Percentiles rank a stretch among this genome's conserved stretches.
Conservation (phyloP, 2,113 vertebrate genomes). For the Meles meles region DNA sequence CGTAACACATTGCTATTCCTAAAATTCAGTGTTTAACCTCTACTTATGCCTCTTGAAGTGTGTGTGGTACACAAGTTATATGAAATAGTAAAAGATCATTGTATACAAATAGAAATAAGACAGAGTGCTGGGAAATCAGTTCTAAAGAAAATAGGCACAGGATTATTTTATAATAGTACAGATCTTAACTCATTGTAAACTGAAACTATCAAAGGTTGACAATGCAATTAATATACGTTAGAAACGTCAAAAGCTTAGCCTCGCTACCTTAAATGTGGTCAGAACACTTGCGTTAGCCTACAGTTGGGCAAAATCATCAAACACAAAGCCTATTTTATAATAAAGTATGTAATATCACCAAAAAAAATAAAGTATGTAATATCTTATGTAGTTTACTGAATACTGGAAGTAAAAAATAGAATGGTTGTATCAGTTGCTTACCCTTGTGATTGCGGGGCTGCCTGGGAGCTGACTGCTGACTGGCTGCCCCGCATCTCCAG, state of each 20-base stretch:
- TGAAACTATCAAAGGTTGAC: background rate
- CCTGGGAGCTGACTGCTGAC: background rate
- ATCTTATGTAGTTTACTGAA: background rate
- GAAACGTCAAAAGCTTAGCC: background rate
- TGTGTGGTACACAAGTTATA: background rate
- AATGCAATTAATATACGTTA: background rate
- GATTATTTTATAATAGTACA: background rate
- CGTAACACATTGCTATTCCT: background rate
- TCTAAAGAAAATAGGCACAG: background rate
- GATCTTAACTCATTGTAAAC: background rate
- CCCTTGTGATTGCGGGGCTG: background rate
- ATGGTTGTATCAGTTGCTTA: background rate
- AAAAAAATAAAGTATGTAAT: background rate
- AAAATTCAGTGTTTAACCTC: background rate
- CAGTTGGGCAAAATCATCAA: background rate
- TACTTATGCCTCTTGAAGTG: background rate
- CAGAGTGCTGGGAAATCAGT: background rate
- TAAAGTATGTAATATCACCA: background rate
- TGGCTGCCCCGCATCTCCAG: background rate
- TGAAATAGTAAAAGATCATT: background rate
- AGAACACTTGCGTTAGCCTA: background rate
- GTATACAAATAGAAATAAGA: background rate
- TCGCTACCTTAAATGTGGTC: background rate
- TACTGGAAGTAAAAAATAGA: background rate
- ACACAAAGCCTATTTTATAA: background rate